Conservation (phyloP, 2,113 vertebrate species). For the Coturnix japonica region DNA sequence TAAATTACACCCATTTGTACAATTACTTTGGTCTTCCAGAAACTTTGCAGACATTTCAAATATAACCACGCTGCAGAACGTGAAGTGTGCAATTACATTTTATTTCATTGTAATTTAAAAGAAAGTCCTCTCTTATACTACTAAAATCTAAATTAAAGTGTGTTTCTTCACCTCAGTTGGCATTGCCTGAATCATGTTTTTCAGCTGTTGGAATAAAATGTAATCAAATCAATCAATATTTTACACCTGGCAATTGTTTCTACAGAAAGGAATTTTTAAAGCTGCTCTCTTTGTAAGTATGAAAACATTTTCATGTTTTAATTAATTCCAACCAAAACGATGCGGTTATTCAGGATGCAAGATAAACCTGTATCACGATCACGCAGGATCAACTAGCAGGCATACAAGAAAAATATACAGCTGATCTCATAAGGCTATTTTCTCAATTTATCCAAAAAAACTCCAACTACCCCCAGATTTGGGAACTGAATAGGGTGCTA, state of each 20-base stretch:
- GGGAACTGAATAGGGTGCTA: neutral
- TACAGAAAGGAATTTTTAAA: neutral
- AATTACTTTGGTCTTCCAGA: conserved; percentile 49
- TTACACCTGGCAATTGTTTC: neutral
- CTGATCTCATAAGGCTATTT: neutral
- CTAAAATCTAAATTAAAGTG: conserved; percentile 10
- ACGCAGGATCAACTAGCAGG: neutral
- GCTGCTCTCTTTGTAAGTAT: neutral
- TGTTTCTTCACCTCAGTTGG: neutral
- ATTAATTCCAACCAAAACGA: neutral
- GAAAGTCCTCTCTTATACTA: neutral
- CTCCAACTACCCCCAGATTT: neutral
- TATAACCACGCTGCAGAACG: conserved; percentile 22
- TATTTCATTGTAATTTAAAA: conserved; percentile 30
- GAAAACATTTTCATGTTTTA: neutral
- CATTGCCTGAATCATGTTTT: neutral
- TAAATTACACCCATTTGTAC: conserved; percentile 39
- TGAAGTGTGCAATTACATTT: conserved; percentile 20
- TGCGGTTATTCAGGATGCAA: neutral
- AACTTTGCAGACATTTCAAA: conserved; percentile 50
- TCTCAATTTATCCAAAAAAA: neutral
- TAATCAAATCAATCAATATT: conserved; percentile 1
- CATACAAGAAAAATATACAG: neutral
- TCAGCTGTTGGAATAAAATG: neutral
- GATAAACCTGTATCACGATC: neutral